Evolutionary conservation across 2,113 vertebrate genomes (phyloP).

Genomic region (Azemiops feae): DNA sequence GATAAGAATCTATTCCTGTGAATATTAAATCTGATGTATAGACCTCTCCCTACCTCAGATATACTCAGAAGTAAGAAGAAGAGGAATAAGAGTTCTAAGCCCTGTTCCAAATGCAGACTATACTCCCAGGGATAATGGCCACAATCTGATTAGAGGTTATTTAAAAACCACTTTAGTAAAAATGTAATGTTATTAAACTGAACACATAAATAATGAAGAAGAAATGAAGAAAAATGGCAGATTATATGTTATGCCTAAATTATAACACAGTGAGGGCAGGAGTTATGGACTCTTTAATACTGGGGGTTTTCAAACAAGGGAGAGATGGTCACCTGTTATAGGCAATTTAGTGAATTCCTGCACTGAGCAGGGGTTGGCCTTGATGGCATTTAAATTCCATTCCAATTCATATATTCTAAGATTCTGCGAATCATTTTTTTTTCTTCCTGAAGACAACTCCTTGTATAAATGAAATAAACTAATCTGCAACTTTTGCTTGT

Average conservation of each 20-base stretch:
- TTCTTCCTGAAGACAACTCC: background rate
- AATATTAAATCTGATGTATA: background rate
- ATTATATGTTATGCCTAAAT: slow-evolving; percentile 4
- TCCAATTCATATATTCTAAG: background rate
- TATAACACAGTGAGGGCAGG: background rate
- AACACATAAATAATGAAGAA: slow-evolving; percentile 10
- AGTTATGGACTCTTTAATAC: background rate
- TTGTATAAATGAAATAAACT: background rate
- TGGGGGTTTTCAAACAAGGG: background rate
- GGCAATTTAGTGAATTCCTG: background rate
- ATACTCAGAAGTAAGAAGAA: background rate
- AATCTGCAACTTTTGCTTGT: background rate
- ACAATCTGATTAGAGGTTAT: background rate
- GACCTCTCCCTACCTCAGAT: background rate
- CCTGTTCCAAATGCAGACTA: background rate
- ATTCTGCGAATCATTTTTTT: background rate
- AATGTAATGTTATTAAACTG: background rate
- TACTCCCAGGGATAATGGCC: background rate
- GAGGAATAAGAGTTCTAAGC: background rate
- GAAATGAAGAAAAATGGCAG: background rate
- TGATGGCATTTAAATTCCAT: background rate
- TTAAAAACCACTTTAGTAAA: slow-evolving; percentile 14
- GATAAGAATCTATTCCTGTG: background rate
- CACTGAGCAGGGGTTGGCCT: background rate
- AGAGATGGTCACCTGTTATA: background rate